Evolutionary conservation across 2,113 vertebrate species (phyloP), one percentile per base, ranked within the genome.

Genomic region (Ginglymostoma cirratum): DNA sequence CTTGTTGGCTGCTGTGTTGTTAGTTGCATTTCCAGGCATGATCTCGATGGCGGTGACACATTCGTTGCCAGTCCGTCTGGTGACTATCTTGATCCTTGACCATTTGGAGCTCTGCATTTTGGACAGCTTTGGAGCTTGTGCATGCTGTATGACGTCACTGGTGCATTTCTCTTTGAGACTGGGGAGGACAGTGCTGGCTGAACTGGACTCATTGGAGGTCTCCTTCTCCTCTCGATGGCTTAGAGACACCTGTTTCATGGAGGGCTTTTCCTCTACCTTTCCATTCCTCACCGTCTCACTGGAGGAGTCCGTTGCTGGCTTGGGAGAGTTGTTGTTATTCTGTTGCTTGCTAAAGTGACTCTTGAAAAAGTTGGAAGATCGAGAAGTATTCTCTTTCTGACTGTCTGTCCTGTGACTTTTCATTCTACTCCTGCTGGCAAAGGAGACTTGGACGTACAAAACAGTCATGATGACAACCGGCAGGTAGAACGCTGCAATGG

Each of bases 31-130:
- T 86, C 98, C 97, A 0, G 99, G 98, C 65, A 99, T 98, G 0
- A 99, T 99, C 98, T 99, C 99, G 0, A 99, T 99, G 61, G 99
- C 99, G 0, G 99, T 99, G 97, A 99, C 98, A 55, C 99, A 99
- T 96, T 99, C 99, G 0, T 98, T 98, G 95, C 99, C 99, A 0
- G 98, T 97, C 97, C 99, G 99, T 96, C 99, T 99, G 0, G 99
- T 99, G 93, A 99, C 99, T 0, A 99, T 99, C 98, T 99, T 99
- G 90, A 99, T 99, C 97, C 99, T 99, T 96, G 99, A 99, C 99
- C 99, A 99, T 96, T 98, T 98, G 15, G 99, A 99, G 96, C 96
- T 61, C 21, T 34, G 89, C 67, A 69, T 65, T 86, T 92, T 78
- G 70, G 38, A 17, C 48, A 55, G 45, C 38, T 85, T 67, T 2